Percentiles rank a stretch among this genome's conserved stretches.
Evolutionary conservation across 2,888 invertebrate species (phyloP).

Genomic region (Cetonia aurata): DNA sequence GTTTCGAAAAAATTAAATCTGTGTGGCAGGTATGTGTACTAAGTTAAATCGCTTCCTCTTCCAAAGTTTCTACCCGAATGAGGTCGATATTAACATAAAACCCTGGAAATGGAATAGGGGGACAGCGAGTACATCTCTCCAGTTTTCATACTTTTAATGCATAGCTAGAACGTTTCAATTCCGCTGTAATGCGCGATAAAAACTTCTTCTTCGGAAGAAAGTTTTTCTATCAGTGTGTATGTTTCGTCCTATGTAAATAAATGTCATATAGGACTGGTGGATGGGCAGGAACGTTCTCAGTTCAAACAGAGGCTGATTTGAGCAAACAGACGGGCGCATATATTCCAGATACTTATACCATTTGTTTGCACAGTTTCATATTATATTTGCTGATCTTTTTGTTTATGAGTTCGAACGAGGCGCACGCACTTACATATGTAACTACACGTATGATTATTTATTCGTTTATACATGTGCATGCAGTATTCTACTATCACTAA

Average conservation of each 20-base stretch:
- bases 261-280: conserved; percentile 30
- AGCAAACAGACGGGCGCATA: conserved; percentile 28
- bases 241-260: conserved; percentile 37
- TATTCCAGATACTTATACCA: conserved; percentile 23
- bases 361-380: conserved; percentile 30
- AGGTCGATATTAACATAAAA: conserved; percentile 5
- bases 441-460: neutral
- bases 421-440: neutral
- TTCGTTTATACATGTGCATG: too few relatives aligned
- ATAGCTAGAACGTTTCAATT: conserved; percentile 1
- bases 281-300: conserved; percentile 34
- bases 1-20: too few relatives aligned
- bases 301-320: conserved; percentile 33
- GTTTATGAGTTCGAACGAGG: conserved; percentile 16
- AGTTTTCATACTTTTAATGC: neutral
- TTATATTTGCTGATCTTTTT: conserved; percentile 32
- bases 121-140: neutral
- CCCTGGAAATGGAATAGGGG: neutral
- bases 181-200: conserved; percentile 12
- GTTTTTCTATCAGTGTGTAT: conserved; percentile 35
- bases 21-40: too few relatives aligned
- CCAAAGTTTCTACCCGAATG: neutral
- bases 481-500: too few relatives aligned
- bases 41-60: too few relatives aligned
- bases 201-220: conserved; percentile 9